Base-by-base conservation (phyloP, 2,113 vertebrate genomes). In the Cisticola juncidis region DNA sequence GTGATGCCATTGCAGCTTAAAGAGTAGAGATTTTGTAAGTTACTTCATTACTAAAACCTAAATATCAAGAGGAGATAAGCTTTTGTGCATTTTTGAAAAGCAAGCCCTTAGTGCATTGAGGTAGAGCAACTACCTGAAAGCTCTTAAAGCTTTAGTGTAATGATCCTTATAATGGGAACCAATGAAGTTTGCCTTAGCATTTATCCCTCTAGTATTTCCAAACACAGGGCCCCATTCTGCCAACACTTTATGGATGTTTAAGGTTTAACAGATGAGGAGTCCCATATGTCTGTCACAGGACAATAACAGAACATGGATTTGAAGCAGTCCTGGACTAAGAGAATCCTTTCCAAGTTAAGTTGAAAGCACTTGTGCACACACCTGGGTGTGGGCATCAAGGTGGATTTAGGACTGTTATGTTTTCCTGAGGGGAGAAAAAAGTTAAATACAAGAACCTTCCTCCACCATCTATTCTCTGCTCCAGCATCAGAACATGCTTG, bases 151-250 rank as follows among this genome's bases (percentile, higher is more conserved):
- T 89, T 94, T 26, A 50, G 44, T 89, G 80, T 72, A 74, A 60
- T 94, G 48, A 64, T 21, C 56, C 36, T 4, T 84, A 20, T 44
- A 60, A 89, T 48, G 17, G 57, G 61, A 87, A 90, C 64, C 61
- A 51, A 51, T 56, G 38, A 87, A 29, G 60, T 58, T 85, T 5
- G 1, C 73, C 87, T 85, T n/a, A 84, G 48, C 28, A 14, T 91
- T 89, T 95, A 61, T 77, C 42, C 45, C 45, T 92, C 36, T 76
- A 42, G 71, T 90, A 45, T 90, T 89, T 92, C 58, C 66, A 86
- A 88, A 83, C 62, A 54, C 35, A 33, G 29, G 19, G 53, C 47
- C 38, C 64, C 56, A 51, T 66, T 86, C 56, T 84, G 60, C 53
- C 83, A 85, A 21, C 65, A 24, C 36, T 86, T 84, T 2, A 3